Evolutionary conservation across 2,797 vertebrate genomes (phyloP).

Genomic region (Eleutherodactylus coqui): DNA sequence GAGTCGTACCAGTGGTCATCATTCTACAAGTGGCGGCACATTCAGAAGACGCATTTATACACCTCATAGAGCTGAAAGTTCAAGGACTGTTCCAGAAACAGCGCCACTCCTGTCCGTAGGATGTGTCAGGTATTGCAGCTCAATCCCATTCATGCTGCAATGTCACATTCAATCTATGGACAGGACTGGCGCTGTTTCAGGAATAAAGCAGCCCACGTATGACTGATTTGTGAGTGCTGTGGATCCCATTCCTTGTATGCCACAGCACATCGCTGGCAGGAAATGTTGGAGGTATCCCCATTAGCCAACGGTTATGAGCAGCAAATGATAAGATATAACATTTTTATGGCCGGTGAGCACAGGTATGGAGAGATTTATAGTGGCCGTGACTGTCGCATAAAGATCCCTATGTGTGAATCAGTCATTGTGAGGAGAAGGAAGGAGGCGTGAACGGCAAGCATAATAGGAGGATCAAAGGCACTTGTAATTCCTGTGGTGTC

Average conservation of each 20-base stretch:
- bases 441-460: neutral
- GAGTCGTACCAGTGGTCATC: too few relatives aligned
- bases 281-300: neutral
- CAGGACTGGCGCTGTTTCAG: neutral
- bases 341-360: neutral
- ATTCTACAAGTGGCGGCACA: too few relatives aligned
- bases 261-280: neutral
- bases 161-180: neutral
- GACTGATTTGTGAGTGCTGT: neutral
- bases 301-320: neutral
- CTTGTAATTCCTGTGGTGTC: neutral
- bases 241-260: neutral
- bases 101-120: too few relatives aligned
- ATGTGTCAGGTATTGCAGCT: too few relatives aligned
- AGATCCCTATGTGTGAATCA: conserved; percentile 16
- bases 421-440: neutral
- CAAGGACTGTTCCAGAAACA: too few relatives aligned
- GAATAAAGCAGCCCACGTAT: neutral
- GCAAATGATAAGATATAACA: neutral
- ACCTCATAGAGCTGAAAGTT: too few relatives aligned
- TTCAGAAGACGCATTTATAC: too few relatives aligned
- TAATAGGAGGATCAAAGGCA: neutral
- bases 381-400: neutral
- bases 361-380: neutral
- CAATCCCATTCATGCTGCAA: neutral